Base-by-base conservation (phyloP, 2,797 vertebrate species). In the Crax fasciolata region DNA sequence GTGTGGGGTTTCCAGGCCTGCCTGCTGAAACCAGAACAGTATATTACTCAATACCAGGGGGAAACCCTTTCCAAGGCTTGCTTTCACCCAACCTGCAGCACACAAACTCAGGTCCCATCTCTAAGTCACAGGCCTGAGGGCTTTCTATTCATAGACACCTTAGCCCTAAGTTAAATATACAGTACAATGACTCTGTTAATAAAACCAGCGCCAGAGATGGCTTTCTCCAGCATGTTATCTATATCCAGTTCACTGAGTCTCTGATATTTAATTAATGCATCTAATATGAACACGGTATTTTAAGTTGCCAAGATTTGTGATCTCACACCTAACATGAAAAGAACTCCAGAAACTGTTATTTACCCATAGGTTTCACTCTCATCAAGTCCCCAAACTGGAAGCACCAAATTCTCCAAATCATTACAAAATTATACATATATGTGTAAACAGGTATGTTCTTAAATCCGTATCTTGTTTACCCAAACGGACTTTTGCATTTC, bases 101-200 rank as follows among this genome's bases (percentile, higher is more conserved):
- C 38, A 81, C 15, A 86, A 92, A 90, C 13, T 15, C 76, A 35
- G 6, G 38, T 62, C n/a, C 49, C 77, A 38, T 71, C 52, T 70
- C 39, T 46, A 73, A 87, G 66, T 55, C 63, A 71, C 62, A 77
- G 65, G 61, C 91, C 93, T 52, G 62, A 87, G 85, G 80, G 48
- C 73, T 74, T 92, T 81, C 82, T 84, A 95, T 91, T 82, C 89
- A 89, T 41, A 96, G 77, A 77, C 13, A n/a, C 3, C 41, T 16
- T 71, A 65, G 63, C 65, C 93, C 90, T 67, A 72, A 94, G 80
- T 68, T 65, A 91, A 95, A 95, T 58, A 62, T 54, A 80, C 57
- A 73, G 23, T 9, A 30, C 55, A 35, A 72, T 15, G 0, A 87
- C 61, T 85, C 38, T 23, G 48, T 91, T 90, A 81, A 89, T 91